Conservation (phyloP, 2,113 vertebrate genomes). For the Choloepus hoffmanni region DNA sequence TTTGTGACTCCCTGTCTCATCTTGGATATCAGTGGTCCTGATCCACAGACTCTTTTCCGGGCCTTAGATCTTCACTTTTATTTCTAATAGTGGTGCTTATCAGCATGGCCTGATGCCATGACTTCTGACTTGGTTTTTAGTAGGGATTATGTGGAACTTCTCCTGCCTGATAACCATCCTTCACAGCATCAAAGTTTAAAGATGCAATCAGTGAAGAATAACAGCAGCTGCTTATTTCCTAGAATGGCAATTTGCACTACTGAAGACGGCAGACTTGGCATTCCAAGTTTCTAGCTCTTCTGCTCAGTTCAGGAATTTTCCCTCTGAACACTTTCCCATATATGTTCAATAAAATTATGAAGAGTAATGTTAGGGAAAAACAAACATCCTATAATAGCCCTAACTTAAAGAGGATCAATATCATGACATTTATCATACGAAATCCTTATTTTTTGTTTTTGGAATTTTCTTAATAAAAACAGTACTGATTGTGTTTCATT, state of each 20-base stretch:
- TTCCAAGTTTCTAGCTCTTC: not conserved
- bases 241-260: not conserved
- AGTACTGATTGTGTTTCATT: not conserved
- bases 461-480: not conserved
- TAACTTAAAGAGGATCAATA: not conserved
- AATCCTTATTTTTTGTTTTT: not conserved
- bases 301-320: not conserved
- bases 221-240: not conserved
- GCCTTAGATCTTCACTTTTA: not conserved
- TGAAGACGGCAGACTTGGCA: not conserved
- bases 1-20: not conserved
- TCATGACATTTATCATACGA: not conserved
- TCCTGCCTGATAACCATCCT: not conserved
- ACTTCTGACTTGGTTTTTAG: not conserved
- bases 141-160: not conserved
- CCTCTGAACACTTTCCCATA: not conserved
- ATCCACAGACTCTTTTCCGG: not conserved
- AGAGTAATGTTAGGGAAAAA: too few species aligned
- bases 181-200: conserved; percentile 34
- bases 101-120: not conserved
- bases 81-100: not conserved
- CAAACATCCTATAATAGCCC: not conserved
- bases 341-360: too few species aligned
- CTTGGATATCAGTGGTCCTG: not conserved
- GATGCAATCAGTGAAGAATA: not conserved